Base-by-base conservation (phyloP, 2,797 vertebrate species). In the Scarus forsteni region DNA sequence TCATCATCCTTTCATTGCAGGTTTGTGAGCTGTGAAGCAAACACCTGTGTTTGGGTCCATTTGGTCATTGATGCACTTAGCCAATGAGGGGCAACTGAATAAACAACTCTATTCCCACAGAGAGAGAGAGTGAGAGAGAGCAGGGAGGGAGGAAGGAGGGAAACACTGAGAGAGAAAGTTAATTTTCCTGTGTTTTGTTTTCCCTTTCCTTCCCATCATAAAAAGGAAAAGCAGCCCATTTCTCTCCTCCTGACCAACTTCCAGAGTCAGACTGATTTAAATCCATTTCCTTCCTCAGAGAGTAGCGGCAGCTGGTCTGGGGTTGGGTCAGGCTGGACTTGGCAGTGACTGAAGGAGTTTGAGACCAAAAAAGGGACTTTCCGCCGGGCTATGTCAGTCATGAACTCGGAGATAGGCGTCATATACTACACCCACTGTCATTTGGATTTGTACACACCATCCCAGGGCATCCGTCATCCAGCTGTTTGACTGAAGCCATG, bases 81-180 rank as follows among this genome's bases (percentile, higher is more conserved):
- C 85, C 83, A 81, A 81, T 84, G 79, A 77, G 50, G 74, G 55
- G 46, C 85, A 87, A 87, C 84, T 81, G 84, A 76, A 80, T 60
- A 90, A 89, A 89, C 86, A 82, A 67, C 53, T 73, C 67, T 45
- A 72, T 71, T 80, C 79, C 70, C 79, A 80, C 72, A 80, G 53
- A 76, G 62, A 69, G 53, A 15, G 38, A 18, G 40, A 64, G 49
- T 16, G 11, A 12, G 62, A 59, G 9, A 46, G 54, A 35, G 58
- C 9, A 38, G n/a, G n/a, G 9, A 35, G 7, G 51, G 8, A n/a
- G 5, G 27, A 27, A 35, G 7, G 6, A 16, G 13, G 43, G 34
- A 50, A 10, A 35, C 6, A 49, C 11, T 70, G 8, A 48, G 39
- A 75, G 71, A 75, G 76, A 86, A 75, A 81, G 74, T 81, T 34